Percentiles rank a stretch among this genome's conserved stretches.
These are phyloP conservation scores for Gadopsis bispinosus DNA, from an alignment of 2,797 vertebrate genomes.

Conservation along the genomic window DNA sequence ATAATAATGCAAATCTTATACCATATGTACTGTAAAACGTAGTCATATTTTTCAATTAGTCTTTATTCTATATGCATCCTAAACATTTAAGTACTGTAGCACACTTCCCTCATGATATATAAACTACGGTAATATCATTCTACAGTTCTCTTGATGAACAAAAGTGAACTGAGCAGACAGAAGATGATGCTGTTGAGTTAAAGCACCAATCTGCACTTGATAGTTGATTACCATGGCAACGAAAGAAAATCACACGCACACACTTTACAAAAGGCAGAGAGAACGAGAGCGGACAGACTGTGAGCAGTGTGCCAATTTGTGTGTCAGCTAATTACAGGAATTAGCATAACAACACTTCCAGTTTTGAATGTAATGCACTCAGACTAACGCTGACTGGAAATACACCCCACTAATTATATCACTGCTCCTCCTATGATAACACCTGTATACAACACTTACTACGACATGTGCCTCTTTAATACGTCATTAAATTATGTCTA, in stretches of 20 bases:
- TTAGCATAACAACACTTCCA: constrained; percentile 76
- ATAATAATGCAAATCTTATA: neutral
- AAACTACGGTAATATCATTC: constrained; percentile 23
- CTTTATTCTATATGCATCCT: constrained; percentile 9
- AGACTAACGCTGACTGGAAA: constrained; percentile 54
- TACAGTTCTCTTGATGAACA: constrained; percentile 13
- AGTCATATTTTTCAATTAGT: neutral
- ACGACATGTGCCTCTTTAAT: constrained; percentile 12
- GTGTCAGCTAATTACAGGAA: constrained; percentile 80
- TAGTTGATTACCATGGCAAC: constrained; percentile 68
- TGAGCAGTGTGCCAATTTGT: constrained; percentile 72
- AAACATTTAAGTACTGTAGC: neutral
- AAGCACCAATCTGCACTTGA: constrained; percentile 44
- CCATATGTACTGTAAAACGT: neutral
- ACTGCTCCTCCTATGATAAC: constrained; percentile 37
- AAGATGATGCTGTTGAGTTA: constrained; percentile 43
- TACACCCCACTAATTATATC: constrained; percentile 55
- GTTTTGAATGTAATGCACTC: constrained; percentile 55
- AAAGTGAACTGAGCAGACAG: constrained; percentile 21
- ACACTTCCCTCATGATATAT: constrained; percentile 12
- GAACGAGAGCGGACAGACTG: constrained; percentile 49
- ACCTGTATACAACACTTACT: constrained; percentile 39
- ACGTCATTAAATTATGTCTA: constrained; percentile 26
- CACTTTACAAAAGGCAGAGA: constrained; percentile 41
- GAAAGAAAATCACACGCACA: constrained; percentile 11